Base-by-base conservation (phyloP, 2,888 invertebrate genomes). In the Xestia ashworthii region DNA sequence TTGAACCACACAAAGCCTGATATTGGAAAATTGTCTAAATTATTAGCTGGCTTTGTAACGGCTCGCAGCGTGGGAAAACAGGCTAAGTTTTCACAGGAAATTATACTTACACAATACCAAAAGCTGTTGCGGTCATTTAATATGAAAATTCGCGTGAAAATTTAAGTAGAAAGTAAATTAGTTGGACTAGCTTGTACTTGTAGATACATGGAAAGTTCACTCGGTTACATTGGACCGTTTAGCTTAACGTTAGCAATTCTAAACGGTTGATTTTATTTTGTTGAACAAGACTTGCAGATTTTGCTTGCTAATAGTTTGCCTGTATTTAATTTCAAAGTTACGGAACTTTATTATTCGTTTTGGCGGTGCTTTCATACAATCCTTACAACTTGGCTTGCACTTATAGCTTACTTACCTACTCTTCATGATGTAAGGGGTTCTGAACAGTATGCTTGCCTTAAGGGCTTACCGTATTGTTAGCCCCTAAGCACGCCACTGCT, bases 11-110 rank as follows among this genome's bases (percentile, higher is more conserved):
- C 82, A 66, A 84, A 83, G 90, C 85, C 91, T 91, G 95, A 94
- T 96, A 96, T 96, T 95, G 94, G 96, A 96, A 96, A 96, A 96
- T 96, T 96, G 96, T 92, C 94, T 96, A 96, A 96, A 96, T 96
- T 95, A 95, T 96, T 93, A 95, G 94, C 91, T 93, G 93, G 93
- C 91, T 93, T 92, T 91, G 93, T 93, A 94, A 91, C 93, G 91
- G 93, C 92, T 91, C 89, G 89, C 92, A 91, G 89, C 96, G 96
- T 96, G 96, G 95, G 96, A 96, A 96, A 96, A 95, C 94, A 92
- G 90, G 87, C 77, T 81, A 88, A 90, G 92, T 95, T 95, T 96
- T 94, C 95, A 93, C 92, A 88, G 87, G 82, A 90, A 92, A 93
- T 91, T 90, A 91, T 92, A 90, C 89, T 87, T 84, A 91, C 89